phyloP scores from a whole-genome alignment of 2,113 vertebrate genomes.

The Urocitellus parryii region DNA sequence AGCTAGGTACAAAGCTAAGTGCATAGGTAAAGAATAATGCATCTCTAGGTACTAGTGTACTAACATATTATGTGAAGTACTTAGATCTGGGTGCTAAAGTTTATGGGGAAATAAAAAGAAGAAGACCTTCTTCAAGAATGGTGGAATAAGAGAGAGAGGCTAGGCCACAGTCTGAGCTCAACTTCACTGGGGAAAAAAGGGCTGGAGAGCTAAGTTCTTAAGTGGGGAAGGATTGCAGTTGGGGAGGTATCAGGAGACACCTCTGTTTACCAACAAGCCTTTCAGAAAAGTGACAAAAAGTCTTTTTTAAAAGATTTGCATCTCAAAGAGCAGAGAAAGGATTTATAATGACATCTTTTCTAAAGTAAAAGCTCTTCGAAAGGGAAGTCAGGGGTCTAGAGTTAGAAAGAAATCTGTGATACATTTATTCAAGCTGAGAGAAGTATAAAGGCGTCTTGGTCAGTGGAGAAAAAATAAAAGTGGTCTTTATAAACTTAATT shows the following conservation, averaged over 20 bases:
- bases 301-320: not conserved
- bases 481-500: not conserved
- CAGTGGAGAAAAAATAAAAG: not conserved
- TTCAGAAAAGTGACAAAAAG: not conserved
- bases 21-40: not conserved
- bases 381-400: not conserved
- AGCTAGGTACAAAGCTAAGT: not conserved
- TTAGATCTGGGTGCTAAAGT: not conserved
- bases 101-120: not conserved
- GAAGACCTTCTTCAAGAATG: not conserved
- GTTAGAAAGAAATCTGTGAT: not conserved
- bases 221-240: not conserved
- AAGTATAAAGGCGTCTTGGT: not conserved
- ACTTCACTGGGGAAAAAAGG: not conserved
- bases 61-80: not conserved
- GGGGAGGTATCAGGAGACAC: not conserved
- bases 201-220: not conserved
- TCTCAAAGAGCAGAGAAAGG: not conserved
- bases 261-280: not conserved
- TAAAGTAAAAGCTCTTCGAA: not conserved
- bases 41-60: not conserved
- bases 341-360: not conserved
- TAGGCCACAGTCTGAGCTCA: not conserved
- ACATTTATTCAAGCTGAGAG: not conserved
- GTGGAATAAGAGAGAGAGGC: not conserved